phyloP scores from a whole-genome alignment of 2,113 vertebrate species.

The Pavo muticus region DNA sequence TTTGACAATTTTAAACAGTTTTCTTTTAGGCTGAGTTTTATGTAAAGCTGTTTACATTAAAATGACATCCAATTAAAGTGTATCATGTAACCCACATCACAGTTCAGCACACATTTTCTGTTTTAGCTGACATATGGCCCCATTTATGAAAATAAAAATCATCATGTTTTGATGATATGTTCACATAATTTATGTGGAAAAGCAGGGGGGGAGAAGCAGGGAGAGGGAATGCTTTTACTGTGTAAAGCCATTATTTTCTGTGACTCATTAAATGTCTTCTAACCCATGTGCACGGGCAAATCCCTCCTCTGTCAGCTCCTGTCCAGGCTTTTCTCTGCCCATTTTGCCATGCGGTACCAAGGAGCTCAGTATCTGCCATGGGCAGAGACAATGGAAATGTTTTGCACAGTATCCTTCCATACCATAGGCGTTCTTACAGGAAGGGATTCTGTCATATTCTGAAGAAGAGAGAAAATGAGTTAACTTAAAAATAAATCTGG shows the following conservation, averaged over 20 bases:
- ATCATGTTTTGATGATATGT: slow-evolving; percentile 78
- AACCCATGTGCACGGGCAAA: slow-evolving; percentile 41
- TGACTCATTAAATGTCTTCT: slow-evolving; percentile 75
- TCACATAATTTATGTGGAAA: slow-evolving; percentile 78
- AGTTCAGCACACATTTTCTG: slow-evolving; percentile 73
- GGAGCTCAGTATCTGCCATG: background rate
- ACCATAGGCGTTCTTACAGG: background rate
- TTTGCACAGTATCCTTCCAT: background rate
- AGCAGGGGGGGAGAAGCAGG: slow-evolving; percentile 44
- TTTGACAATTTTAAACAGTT: slow-evolving; percentile 58
- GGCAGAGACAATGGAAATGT: background rate
- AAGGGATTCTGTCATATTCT: background rate
- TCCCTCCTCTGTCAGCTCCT: background rate
- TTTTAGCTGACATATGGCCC: slow-evolving; percentile 78
- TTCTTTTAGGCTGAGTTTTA: slow-evolving; percentile 67
- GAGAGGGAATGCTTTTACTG: slow-evolving; percentile 72
- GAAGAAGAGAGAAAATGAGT: background rate
- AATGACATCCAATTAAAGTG: slow-evolving; percentile 78
- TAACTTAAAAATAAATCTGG: background rate
- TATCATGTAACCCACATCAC: slow-evolving; percentile 77
- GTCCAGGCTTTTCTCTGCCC: background rate
- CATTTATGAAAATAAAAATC: slow-evolving; percentile 79
- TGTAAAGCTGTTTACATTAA: slow-evolving; percentile 77
- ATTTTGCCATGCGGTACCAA: slow-evolving; percentile 15
- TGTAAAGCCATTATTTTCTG: slow-evolving; percentile 73